Percentiles rank a stretch among this genome's conserved stretches.
Evolutionary conservation across 2,888 invertebrate genomes (phyloP).

Genomic region (Druceiella hillmani): DNA sequence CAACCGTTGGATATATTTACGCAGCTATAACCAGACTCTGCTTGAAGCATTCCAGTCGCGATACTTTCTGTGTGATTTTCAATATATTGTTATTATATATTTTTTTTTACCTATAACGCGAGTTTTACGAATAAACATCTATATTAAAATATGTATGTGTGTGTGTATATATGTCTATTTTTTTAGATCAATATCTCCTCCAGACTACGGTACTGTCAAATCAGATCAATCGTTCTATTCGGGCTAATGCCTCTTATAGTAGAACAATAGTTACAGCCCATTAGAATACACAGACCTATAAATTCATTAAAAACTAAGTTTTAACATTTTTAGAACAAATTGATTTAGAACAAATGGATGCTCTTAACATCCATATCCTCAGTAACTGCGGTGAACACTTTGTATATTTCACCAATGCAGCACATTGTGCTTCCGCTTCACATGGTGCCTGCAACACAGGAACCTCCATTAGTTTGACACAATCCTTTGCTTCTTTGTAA

Average conservation of each 20-base stretch:
- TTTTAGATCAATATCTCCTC: conserved; percentile 77
- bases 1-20: no score
- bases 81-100: no score
- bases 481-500: conserved; percentile 79
- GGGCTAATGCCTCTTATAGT: conserved; percentile 92
- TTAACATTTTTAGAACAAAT: no score
- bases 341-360: no score
- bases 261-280: conserved; percentile 99
- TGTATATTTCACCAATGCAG: conserved; percentile 84
- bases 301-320: conserved; percentile 74
- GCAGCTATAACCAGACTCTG: no score
- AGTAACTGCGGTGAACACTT: conserved; percentile 92
- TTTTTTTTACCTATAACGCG: no score
- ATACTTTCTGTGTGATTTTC: no score
- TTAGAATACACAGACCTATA: conserved; percentile 94
- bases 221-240: conserved; percentile 91
- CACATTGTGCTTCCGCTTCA: conserved; percentile 99
- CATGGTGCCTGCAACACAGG: conserved; percentile 95
- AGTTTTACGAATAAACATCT: no score
- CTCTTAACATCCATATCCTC: conserved; percentile 99
- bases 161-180: no score
- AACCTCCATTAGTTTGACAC: conserved; percentile 90
- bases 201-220: conserved; percentile 75
- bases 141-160: no score
- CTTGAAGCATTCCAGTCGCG: no score